These are phyloP conservation scores for Cheiracanthium punctorium DNA, from an alignment of 2,888 invertebrate genomes.

Conservation along the genomic window DNA sequence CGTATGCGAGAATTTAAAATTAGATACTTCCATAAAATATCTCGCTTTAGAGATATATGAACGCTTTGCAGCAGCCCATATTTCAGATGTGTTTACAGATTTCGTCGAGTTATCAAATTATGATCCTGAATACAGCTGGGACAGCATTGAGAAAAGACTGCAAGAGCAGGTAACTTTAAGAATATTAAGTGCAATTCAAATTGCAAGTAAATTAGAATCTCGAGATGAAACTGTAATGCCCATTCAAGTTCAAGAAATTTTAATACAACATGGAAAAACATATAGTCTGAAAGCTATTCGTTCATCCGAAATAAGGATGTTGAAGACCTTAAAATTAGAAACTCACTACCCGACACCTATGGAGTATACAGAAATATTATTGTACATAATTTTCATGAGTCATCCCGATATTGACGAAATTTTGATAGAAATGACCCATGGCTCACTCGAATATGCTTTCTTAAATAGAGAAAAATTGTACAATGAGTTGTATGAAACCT, in stretches of 20 bases:
- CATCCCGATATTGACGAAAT: conserved; percentile 31
- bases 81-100: conserved; percentile 22
- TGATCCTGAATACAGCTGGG: conserved; percentile 24
- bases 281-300: conserved; percentile 32
- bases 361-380: conserved; percentile 27
- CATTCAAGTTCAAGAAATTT: conserved; percentile 19
- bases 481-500: conserved; percentile 33
- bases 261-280: conserved; percentile 25
- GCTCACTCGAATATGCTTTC: conserved; percentile 30
- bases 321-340: conserved; percentile 28
- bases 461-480: conserved; percentile 29
- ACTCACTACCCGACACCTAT: conserved; percentile 23
- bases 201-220: conserved; percentile 59
- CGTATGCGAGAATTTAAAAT: conserved; percentile 24
- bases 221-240: conserved; percentile 45
- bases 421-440: background rate
- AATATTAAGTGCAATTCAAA: conserved; percentile 29
- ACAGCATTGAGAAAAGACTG: conserved; percentile 43
- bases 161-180: conserved; percentile 32
- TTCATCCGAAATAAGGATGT: conserved; percentile 46
- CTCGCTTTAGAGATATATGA: conserved; percentile 48
- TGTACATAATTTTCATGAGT: conserved; percentile 39
- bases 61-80: conserved; percentile 37
- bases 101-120: conserved; percentile 5
- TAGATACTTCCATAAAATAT: conserved; percentile 29